A percentile compares a stretch with the other conserved stretches of the same genome.
Evolutionary conservation across 2,113 vertebrate species (phyloP).

Genomic region (Miniopterus natalensis): DNA sequence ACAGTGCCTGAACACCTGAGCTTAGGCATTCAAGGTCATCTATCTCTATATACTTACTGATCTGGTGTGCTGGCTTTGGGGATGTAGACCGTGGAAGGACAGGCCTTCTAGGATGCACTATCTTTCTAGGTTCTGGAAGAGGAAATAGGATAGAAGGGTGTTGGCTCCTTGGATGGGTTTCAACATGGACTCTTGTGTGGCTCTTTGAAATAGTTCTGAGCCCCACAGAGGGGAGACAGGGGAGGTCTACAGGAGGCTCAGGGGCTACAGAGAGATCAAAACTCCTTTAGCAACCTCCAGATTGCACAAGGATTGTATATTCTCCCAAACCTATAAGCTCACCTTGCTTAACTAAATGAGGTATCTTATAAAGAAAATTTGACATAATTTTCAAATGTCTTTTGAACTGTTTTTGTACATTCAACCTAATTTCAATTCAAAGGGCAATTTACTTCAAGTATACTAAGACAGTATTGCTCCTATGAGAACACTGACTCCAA

Average conservation of each 20-base stretch:
- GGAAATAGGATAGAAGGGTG: neutral
- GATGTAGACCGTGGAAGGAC: neutral
- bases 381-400: neutral
- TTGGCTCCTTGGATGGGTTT: neutral
- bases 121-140: neutral
- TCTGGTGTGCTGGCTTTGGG: neutral
- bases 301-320: neutral
- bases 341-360: neutral
- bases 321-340: neutral
- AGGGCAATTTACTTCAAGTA: neutral
- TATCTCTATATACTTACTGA: neutral
- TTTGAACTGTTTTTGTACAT: neutral
- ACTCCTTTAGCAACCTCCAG: neutral
- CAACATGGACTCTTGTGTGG: accelerated
- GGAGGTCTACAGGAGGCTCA: neutral
- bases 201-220: neutral
- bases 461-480: neutral
- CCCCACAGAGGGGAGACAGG: neutral
- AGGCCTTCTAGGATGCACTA: neutral
- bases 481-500: neutral
- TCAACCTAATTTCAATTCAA: neutral
- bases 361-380: neutral
- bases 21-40: neutral
- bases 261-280: neutral
- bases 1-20: neutral